Evolutionary conservation across 1,140 invertebrate species (phyloP).

Genomic region (Geopemphigus sp.): DNA sequence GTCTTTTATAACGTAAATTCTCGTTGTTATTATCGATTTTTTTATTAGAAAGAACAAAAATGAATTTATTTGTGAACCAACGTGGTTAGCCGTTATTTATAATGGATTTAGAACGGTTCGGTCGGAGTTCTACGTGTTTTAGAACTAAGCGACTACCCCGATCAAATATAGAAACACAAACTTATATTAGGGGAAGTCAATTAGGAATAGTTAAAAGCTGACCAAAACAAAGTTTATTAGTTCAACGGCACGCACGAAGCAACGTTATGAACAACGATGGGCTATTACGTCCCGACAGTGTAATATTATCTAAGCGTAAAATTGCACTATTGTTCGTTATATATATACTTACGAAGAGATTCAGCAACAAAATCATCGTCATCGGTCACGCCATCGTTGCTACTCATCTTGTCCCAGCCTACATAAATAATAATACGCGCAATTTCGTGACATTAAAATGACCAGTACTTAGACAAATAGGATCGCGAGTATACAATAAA

Average conservation of each 20-base stretch:
- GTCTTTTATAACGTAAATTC: neutral
- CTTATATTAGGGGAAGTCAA: conserved; percentile 5
- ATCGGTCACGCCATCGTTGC: conserved; percentile 51
- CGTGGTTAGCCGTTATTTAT: neutral
- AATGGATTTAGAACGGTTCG: neutral
- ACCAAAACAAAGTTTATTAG: conserved; percentile 3
- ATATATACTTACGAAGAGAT: conserved; percentile 50
- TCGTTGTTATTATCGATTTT: neutral
- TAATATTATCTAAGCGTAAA: neutral
- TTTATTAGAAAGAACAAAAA: no score
- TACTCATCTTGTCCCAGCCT: conserved; percentile 53
- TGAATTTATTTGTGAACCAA: no score
- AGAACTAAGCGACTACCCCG: neutral
- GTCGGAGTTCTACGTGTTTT: neutral
- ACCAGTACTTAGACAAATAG: neutral
- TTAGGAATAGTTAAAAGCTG: conserved; percentile 15
- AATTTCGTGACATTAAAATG: no score
- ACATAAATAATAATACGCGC: neutral
- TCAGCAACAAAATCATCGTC: conserved; percentile 52
- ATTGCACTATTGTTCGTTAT: neutral
- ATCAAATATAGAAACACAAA: neutral
- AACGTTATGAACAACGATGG: neutral
- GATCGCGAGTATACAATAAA: neutral
- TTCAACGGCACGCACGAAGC: neutral
- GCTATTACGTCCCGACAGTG: neutral